phyloP scores from a whole-genome alignment of 2,888 invertebrate genomes.

The Drosophila peninsularis region DNA sequence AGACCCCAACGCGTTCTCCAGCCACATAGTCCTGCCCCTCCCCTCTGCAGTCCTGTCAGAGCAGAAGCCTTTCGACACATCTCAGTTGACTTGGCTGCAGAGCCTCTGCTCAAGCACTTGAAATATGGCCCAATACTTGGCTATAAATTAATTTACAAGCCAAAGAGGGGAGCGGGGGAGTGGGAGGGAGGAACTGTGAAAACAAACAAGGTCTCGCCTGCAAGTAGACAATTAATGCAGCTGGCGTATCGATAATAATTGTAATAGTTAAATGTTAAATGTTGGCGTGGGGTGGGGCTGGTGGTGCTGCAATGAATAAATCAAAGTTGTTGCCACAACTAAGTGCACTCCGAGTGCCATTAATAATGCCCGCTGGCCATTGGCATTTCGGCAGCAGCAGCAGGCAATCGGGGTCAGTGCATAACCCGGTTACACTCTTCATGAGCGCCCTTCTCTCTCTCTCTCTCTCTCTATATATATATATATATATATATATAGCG shows the following conservation, averaged over 20 bases:
- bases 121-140: background rate
- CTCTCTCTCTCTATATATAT: no score
- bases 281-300: background rate
- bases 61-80: background rate
- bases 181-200: constrained; percentile 1
- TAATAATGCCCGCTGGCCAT: constrained; percentile 58
- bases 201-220: background rate
- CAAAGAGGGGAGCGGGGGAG: background rate
- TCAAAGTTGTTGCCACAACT: constrained; percentile 52
- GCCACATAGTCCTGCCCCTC: no score
- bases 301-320: constrained; percentile 45
- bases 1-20: no score
- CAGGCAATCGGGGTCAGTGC: constrained; percentile 43
- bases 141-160: background rate
- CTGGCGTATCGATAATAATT: constrained; percentile 30
- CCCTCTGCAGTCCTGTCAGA: background rate
- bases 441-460: background rate
- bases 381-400: constrained; percentile 38
- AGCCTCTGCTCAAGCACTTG: background rate
- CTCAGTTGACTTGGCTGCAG: background rate
- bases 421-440: constrained; percentile 48
- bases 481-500: background rate
- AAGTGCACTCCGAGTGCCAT: constrained; percentile 60
- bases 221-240: constrained; percentile 7
- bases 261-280: constrained; percentile 33